Conservation (phyloP, 2,888 invertebrate species). For the Junonia oenone region DNA sequence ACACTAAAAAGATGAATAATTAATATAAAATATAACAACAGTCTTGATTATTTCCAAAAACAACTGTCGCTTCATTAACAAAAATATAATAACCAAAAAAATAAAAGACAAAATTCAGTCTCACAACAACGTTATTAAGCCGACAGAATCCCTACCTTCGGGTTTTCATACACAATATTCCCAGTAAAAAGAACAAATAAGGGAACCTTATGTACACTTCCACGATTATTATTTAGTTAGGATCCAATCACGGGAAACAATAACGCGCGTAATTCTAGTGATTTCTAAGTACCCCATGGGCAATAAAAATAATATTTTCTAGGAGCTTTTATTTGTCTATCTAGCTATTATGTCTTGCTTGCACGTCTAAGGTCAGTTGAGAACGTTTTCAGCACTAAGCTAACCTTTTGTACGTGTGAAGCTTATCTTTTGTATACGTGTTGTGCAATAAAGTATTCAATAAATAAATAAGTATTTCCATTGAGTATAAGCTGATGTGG, state of each 20-base stretch:
- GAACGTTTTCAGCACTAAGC: too few relatives aligned
- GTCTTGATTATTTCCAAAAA: not conserved
- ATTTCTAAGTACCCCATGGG: not conserved
- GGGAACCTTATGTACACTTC: slow-evolving; percentile 1
- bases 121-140: not conserved
- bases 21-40: not conserved
- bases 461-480: too few relatives aligned
- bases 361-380: too few relatives aligned
- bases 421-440: too few relatives aligned
- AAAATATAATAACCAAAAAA: not conserved
- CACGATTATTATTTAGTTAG: slow-evolving; percentile 9
- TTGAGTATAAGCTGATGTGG: too few relatives aligned
- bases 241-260: not conserved
- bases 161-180: slow-evolving; percentile 4
- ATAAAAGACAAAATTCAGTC: not conserved
- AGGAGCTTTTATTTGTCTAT: too few relatives aligned
- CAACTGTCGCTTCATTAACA: not conserved
- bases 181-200: not conserved
- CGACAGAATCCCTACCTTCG: slow-evolving; percentile 3
- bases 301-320: not conserved
- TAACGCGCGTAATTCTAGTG: not conserved
- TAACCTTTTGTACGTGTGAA: too few relatives aligned
- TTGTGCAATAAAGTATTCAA: too few relatives aligned
- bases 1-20: too few relatives aligned
- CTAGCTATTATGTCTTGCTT: too few relatives aligned